These are phyloP conservation scores for Odontothrips loti DNA, from an alignment of 2,888 invertebrate species.

Conservation along the genomic window DNA sequence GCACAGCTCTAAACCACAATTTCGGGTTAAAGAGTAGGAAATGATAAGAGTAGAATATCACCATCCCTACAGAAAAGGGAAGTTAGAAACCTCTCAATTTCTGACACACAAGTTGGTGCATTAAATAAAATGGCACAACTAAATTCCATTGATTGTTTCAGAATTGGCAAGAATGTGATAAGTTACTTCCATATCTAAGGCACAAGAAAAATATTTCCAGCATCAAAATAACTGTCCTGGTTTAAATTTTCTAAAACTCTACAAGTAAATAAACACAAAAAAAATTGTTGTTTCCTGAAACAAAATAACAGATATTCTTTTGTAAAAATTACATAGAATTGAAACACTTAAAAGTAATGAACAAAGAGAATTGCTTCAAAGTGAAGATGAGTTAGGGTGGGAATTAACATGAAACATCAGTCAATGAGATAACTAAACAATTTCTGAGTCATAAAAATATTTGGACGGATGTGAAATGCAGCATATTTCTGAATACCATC, in stretches of 20 bases:
- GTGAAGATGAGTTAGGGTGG: not conserved
- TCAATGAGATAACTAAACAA: not conserved
- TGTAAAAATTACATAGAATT: not conserved
- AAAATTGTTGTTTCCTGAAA: not conserved
- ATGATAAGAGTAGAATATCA: not conserved
- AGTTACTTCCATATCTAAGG: not conserved
- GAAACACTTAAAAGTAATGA: not conserved
- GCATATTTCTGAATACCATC: not conserved
- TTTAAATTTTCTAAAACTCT: not conserved
- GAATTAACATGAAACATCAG: conserved; percentile 14
- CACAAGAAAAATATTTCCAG: not conserved
- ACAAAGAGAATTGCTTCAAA: not conserved
- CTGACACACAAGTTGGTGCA: not conserved
- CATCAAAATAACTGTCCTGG: not conserved
- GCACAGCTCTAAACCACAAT: not conserved
- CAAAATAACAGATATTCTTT: not conserved
- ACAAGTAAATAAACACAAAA: not conserved
- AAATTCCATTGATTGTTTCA: not conserved
- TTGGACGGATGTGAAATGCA: not conserved
- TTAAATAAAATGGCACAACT: not conserved
- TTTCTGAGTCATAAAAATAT: not conserved
- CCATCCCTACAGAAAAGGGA: not conserved
- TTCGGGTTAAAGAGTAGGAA: not conserved
- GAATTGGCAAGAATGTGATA: not conserved
- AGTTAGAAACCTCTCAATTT: not conserved